Evolutionary conservation across 2,888 invertebrate genomes (phyloP).

Genomic region (Stictocephala bisonia): DNA sequence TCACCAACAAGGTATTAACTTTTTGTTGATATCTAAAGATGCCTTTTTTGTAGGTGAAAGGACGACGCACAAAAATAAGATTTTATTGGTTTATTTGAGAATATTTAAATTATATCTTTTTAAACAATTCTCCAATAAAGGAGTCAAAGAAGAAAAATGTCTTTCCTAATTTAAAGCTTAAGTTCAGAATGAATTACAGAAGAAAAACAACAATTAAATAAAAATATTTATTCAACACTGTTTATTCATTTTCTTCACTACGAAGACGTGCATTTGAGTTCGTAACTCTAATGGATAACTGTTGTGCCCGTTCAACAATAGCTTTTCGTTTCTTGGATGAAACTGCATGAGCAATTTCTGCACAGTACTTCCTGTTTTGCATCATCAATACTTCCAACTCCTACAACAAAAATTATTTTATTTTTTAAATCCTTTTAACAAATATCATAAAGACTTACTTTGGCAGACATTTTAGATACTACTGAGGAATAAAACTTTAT

Average conservation of each 20-base stretch:
- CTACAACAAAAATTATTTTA: slow-evolving; percentile 65
- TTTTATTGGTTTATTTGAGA: no score
- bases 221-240: slow-evolving; percentile 33
- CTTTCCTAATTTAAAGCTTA: neutral
- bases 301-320: slow-evolving; percentile 97
- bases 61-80: no score
- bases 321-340: slow-evolving; percentile 97
- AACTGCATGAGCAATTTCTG: slow-evolving; percentile 97
- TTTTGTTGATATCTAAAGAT: no score
- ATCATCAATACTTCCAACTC: slow-evolving; percentile 98
- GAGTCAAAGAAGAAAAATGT: no score
- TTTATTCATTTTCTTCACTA: slow-evolving; percentile 98
- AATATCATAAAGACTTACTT: no score
- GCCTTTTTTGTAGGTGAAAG: no score
- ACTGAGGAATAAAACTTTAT: no score
- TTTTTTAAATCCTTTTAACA: no score
- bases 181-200: neutral
- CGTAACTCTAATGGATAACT: slow-evolving; percentile 94
- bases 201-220: neutral
- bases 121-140: no score
- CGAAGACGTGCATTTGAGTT: slow-evolving; percentile 97
- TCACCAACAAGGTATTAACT: no score
- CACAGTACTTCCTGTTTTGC: slow-evolving; percentile 98
- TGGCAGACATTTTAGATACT: no score
- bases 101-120: no score